phyloP scores from a whole-genome alignment of 30 jellyfish, hydroid and myxozoan species.

The Sanderia malayensis region DNA sequence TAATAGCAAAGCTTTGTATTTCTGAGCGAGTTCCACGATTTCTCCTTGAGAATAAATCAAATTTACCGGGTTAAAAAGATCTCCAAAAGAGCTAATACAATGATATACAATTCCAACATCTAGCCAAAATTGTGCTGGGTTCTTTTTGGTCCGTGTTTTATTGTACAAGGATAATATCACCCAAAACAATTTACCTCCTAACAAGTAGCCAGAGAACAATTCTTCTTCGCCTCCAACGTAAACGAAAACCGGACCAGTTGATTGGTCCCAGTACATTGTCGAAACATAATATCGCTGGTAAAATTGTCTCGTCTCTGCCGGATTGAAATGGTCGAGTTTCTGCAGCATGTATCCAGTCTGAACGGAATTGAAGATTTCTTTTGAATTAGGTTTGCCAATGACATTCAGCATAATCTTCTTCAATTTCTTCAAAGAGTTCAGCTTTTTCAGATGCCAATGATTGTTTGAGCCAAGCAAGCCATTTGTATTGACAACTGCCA shows the following conservation, averaged over 20 bases:
- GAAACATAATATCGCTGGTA: conserved; percentile 61
- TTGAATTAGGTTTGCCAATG: conserved; percentile 23
- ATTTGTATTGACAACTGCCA: conserved; percentile 24
- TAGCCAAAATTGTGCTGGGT: too few species aligned
- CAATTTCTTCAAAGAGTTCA: conserved; percentile 14
- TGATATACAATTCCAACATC: too few species aligned
- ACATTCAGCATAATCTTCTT: conserved; percentile 21
- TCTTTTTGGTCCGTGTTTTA: too few species aligned
- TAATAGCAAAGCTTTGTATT: conserved; percentile 50
- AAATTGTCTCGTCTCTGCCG: conserved; percentile 26
- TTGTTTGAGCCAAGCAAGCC: conserved; percentile 40
- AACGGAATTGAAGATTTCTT: conserved; percentile 29
- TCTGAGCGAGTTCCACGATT: conserved; percentile 62
- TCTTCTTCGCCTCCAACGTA: conserved; percentile 85
- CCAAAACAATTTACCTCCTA: conserved; percentile 57
- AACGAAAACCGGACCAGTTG: conserved; percentile 73
- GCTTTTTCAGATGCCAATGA: conserved; percentile 44
- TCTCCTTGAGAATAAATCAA: conserved; percentile 31
- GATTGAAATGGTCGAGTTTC: conserved; percentile 63
- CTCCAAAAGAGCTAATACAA: too few species aligned
- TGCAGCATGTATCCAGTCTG: conserved; percentile 56
- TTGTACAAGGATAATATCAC: too few species aligned
- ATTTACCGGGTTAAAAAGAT: neutral
- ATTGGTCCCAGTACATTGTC: conserved; percentile 50
- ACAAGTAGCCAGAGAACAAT: conserved; percentile 60